Evolutionary conservation across 2,797 vertebrate genomes (phyloP).

Genomic region (Psittacula echo): DNA sequence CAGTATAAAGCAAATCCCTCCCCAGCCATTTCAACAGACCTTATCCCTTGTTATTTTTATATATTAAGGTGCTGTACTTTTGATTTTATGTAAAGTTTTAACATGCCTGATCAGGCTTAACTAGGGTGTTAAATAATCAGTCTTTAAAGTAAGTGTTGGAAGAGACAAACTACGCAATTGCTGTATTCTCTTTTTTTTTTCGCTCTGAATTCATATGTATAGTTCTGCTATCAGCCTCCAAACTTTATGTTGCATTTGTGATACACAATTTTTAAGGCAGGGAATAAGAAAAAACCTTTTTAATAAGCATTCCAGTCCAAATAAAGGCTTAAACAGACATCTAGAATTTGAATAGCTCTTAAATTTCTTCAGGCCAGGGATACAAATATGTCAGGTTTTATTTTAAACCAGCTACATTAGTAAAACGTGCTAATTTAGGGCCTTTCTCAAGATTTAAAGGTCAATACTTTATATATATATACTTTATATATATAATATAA

Average conservation of each 20-base stretch:
- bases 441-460: not conserved
- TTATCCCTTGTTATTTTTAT: slow-evolving; percentile 17
- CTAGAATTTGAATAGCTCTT: not conserved
- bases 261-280: not conserved
- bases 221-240: not conserved
- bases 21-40: slow-evolving; percentile 3
- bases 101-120: not conserved
- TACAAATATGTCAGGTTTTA: not conserved
- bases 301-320: not conserved
- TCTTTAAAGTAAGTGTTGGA: not conserved
- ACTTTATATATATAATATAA: too few species aligned
- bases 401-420: not conserved
- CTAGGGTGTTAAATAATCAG: not conserved
- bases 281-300: not conserved
- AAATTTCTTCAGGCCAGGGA: not conserved
- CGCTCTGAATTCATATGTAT: not conserved
- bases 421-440: not conserved
- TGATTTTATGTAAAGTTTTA: slow-evolving; percentile 15
- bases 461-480: too few species aligned
- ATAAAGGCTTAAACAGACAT: not conserved
- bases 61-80: not conserved
- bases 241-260: not conserved
- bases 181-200: not conserved
- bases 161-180: not conserved
- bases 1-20: slow-evolving; percentile 33